These are phyloP conservation scores for Lepisosteus oculatus DNA, from an alignment of 2,113 vertebrate genomes.

Conservation along the genomic window DNA sequence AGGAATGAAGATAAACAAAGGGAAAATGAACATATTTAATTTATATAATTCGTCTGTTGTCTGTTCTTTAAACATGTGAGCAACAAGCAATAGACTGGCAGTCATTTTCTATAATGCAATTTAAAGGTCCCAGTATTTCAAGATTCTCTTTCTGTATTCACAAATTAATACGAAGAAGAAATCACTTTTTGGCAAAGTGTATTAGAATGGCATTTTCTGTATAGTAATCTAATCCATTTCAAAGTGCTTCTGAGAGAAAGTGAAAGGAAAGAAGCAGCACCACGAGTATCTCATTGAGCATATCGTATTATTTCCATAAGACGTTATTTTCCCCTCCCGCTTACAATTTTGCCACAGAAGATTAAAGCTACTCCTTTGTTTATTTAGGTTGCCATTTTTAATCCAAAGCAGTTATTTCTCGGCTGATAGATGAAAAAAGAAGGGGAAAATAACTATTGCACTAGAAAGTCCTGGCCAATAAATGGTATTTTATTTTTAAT, in stretches of 20 bases:
- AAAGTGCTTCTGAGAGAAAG: neutral
- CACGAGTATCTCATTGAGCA: constrained; percentile 20
- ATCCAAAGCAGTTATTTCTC: constrained; percentile 36
- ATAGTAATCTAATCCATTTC: neutral
- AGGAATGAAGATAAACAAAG: no score
- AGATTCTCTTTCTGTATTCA: no score
- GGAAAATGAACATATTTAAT: no score
- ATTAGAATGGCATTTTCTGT: no score
- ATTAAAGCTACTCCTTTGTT: constrained; percentile 50
- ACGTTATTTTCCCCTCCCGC: constrained; percentile 23
- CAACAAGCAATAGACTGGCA: no score
- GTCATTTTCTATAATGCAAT: no score
- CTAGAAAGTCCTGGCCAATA: constrained; percentile 29
- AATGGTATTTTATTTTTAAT: constrained; percentile 60
- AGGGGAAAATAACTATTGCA: constrained; percentile 31
- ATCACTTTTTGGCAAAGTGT: no score
- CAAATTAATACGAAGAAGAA: no score
- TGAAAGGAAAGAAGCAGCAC: neutral
- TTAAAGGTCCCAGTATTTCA: no score
- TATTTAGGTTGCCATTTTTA: constrained; percentile 57
- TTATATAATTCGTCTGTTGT: no score
- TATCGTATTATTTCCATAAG: neutral
- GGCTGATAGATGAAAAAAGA: constrained; percentile 41
- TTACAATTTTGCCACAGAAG: constrained; percentile 20
- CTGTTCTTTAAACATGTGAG: no score